These are phyloP conservation scores for Diphyllodes magnificus DNA, from an alignment of 2,113 vertebrate genomes.

Conservation along the genomic window DNA sequence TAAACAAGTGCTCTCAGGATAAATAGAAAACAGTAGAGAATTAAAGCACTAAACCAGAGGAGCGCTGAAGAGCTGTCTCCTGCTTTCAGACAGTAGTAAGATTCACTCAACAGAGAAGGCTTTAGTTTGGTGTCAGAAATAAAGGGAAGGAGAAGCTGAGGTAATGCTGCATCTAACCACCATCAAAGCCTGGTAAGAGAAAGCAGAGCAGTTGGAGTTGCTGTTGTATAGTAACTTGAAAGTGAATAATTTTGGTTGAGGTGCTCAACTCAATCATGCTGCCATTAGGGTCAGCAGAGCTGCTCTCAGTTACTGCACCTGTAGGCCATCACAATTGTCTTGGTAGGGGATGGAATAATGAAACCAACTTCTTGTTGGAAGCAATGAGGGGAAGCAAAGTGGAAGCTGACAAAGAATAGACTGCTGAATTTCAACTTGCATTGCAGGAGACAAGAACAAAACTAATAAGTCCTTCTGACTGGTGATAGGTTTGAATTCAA, in stretches of 20 bases:
- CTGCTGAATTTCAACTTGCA: background rate
- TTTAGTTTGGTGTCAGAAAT: background rate
- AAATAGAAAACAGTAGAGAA: background rate
- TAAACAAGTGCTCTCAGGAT: background rate
- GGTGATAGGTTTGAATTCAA: background rate
- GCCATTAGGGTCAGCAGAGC: background rate
- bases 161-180: background rate
- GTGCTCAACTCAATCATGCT: rapidly evolving
- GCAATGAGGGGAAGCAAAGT: background rate
- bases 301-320: rapidly evolving
- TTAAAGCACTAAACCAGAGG: background rate
- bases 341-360: background rate
- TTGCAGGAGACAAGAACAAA: background rate
- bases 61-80: background rate
- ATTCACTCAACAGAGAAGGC: background rate
- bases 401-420: background rate
- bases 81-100: background rate
- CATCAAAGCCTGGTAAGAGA: background rate
- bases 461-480: background rate
- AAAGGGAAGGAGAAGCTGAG: background rate
- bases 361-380: background rate
- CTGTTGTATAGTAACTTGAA: background rate
- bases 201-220: background rate
- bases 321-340: background rate
- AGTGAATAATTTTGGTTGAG: background rate